Conservation (phyloP, 2,113 vertebrate genomes). For the Sapayoa aenigma region DNA sequence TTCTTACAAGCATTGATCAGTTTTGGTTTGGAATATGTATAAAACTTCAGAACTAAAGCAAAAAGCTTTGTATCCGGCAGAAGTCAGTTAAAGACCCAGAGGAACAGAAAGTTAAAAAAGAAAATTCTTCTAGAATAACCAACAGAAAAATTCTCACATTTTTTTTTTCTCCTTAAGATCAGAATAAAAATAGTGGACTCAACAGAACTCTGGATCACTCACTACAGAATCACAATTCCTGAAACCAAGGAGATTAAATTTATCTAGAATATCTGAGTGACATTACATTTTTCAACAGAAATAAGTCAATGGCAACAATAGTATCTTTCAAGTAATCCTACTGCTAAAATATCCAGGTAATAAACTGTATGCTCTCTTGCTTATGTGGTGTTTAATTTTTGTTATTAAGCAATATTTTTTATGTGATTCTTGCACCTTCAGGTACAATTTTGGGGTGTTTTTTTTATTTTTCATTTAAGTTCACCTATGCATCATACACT, state of each 20-base stretch:
- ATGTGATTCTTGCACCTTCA: neutral
- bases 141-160: rapidly evolving
- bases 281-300: neutral
- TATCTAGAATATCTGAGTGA: neutral
- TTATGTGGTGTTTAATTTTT: neutral
- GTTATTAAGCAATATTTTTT: neutral
- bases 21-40: neutral
- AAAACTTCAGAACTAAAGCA: neutral
- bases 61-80: neutral
- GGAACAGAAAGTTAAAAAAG: neutral
- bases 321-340: neutral
- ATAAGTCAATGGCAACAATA: neutral
- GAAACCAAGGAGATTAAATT: neutral
- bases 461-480: neutral
- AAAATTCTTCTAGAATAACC: neutral
- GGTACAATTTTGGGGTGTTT: neutral
- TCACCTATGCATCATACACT: neutral
- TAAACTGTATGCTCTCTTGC: neutral
- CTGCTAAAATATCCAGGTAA: neutral
- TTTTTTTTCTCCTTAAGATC: neutral
- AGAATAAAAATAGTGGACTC: neutral
- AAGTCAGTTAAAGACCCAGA: neutral
- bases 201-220: neutral
- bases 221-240: neutral
- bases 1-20: neutral